Evolutionary conservation across 1,140 invertebrate species (phyloP), one percentile per base, ranked within the genome.

Genomic region (Drosophila pandora): DNA sequence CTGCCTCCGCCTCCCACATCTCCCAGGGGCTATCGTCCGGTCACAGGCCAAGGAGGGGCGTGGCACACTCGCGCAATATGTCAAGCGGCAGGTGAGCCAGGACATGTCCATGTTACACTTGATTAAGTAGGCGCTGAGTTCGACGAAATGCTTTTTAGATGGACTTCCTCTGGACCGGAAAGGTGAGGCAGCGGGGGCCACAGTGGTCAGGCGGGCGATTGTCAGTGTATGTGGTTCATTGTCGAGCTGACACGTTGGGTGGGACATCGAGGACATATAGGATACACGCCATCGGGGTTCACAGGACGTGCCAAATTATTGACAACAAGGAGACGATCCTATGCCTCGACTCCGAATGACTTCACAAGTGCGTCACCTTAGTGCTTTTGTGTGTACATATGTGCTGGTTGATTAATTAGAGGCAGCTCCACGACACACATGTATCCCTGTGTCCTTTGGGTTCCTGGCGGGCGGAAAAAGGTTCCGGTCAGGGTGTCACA

Each of bases 121-220:
- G 82, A 87, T 87, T 87, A 88, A 82, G 82, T 87, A 88, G 83
- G 75, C 83, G 82, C 79, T 69, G 82, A 87, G 79, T 82, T 82
- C 82, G 78, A 88, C 83, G 82, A 87, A 87, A 87, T 87, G 82
- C 78, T 76, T 75, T 87, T 79, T 88, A 82, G 83, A 82, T 78
- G 64, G 74, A 57, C 63, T 54, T 57, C 55, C 49, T 45, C 7
- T 55, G 56, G 32, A 57, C 63, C 67, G 41, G 64, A 67, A 68
- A 69, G 64, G 61, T 54, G 49, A 21, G 4, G 23, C 41, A 17
- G 41, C 10, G 5, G 13, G 41, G 13, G 41, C 10, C 17, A 13
- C 6, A 30, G 9, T 30, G 9, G 13, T 21, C 9, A 17, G 50
- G n/a, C 3, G n/a, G 62, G 5, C n/a, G 10, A n/a, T 37, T 13